Conservation (phyloP, 2,797 vertebrate genomes). For the Melanotaenia nigrans region DNA sequence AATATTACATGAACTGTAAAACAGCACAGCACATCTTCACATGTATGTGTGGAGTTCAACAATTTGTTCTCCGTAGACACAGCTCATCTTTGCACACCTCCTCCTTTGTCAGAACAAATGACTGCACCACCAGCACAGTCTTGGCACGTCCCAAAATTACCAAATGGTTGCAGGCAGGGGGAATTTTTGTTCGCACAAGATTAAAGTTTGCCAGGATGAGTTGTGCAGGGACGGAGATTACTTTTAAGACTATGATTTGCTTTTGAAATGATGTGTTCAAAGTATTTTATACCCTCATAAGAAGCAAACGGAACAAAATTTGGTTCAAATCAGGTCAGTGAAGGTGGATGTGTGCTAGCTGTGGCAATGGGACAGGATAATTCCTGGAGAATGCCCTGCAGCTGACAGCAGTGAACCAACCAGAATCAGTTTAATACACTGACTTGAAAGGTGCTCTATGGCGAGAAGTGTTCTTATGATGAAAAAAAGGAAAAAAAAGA, state of each 20-base stretch:
- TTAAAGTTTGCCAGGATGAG: constrained; percentile 12
- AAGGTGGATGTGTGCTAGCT: constrained; percentile 34
- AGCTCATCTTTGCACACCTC: constrained; percentile 7
- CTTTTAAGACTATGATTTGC: constrained; percentile 42
- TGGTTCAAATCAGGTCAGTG: constrained; percentile 54
- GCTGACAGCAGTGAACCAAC: constrained; percentile 57
- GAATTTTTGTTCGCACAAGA: constrained; percentile 17
- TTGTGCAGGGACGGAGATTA: constrained; percentile 23
- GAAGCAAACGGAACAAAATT: constrained; percentile 45
- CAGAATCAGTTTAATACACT: constrained; percentile 66
- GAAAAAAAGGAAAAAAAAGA: constrained; percentile 30
- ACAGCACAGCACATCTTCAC: constrained; percentile 4
- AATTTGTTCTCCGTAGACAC: constrained; percentile 26
- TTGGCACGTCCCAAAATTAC: constrained; percentile 26
- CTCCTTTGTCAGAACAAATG: constrained; percentile 39
- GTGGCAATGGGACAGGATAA: constrained; percentile 50
- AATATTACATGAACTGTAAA: constrained; percentile 9
- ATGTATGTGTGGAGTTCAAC: constrained; percentile 17
- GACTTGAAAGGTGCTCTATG: constrained; percentile 67
- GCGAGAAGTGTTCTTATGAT: constrained; percentile 70
- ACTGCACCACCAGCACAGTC: constrained; percentile 31
- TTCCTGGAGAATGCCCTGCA: constrained; percentile 61
- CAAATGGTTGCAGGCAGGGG: constrained; percentile 22
- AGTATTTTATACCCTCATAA: constrained; percentile 28
- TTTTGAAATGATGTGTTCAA: constrained; percentile 27